Conservation (phyloP, 2,113 vertebrate species). For the Bambusicola thoracicus region DNA sequence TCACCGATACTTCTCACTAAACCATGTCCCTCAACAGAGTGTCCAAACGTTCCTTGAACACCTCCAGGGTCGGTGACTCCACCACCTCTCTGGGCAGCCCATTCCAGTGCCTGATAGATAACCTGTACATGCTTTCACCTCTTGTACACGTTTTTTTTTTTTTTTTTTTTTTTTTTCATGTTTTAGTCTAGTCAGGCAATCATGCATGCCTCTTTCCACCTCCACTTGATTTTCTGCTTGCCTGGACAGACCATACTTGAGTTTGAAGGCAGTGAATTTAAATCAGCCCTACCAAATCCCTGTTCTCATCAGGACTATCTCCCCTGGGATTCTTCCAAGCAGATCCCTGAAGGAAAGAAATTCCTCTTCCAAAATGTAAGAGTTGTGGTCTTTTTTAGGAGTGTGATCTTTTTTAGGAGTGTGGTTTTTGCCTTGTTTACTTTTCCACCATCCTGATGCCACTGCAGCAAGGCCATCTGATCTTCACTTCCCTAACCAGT, state of each 20-base stretch:
- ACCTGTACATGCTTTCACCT: neutral
- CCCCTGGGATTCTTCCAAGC: neutral
- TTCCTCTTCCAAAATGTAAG: neutral
- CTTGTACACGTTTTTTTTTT: neutral
- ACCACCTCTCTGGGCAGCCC: too few species aligned
- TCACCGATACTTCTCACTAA: too few species aligned
- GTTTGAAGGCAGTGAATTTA: neutral
- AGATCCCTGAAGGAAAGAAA: neutral
- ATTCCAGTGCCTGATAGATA: too few species aligned
- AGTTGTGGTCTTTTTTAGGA: neutral
- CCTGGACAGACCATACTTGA: neutral
- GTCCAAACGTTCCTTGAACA: too few species aligned
- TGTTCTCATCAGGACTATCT: neutral
- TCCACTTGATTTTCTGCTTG: neutral
- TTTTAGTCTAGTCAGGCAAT: neutral
- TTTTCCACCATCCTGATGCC: neutral
- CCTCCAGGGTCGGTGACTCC: too few species aligned
- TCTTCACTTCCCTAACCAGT: neutral
- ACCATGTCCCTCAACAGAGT: too few species aligned
- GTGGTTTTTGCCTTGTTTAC: neutral
- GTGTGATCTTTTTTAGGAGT: too few species aligned
- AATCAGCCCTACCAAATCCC: neutral
- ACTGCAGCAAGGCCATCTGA: fast-evolving
- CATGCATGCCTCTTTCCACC: neutral
- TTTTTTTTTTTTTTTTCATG: neutral